These are phyloP conservation scores for Hemicrepidius hirtus DNA, from an alignment of 2,888 invertebrate species.

Conservation along the genomic window DNA sequence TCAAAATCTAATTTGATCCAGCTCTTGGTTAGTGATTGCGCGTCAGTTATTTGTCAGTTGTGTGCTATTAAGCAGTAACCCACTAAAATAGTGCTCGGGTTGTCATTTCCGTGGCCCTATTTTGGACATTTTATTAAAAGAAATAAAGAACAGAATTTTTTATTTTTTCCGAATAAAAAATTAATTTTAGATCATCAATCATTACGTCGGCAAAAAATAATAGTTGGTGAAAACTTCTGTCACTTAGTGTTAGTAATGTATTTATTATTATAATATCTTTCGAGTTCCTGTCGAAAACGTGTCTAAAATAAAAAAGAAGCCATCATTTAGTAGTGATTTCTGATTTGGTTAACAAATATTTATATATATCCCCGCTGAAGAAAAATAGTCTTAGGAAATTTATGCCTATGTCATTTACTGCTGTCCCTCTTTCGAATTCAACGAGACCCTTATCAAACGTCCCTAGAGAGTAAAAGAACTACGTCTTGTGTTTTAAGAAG, in stretches of 20 bases:
- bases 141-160: too few species aligned
- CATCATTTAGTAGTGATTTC: slow-evolving; percentile 15
- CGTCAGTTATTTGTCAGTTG: not conserved
- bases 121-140: too few species aligned
- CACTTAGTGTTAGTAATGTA: too few species aligned
- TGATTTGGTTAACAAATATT: slow-evolving; percentile 22
- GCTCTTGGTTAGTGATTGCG: not conserved
- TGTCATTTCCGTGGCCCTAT: too few species aligned
- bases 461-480: slow-evolving; percentile 5
- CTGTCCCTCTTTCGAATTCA: slow-evolving; percentile 24
- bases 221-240: too few species aligned
- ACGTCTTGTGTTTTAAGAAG: slow-evolving; percentile 20
- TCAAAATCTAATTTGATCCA: slow-evolving; percentile 6
- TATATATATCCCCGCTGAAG: slow-evolving; percentile 7
- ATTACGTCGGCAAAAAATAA: too few species aligned
- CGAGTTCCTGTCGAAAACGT: slow-evolving; percentile 2
- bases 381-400: slow-evolving; percentile 18
- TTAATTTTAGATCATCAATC: too few species aligned
- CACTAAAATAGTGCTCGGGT: too few species aligned
- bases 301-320: slow-evolving; percentile 6
- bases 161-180: too few species aligned
- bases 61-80: too few species aligned
- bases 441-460: slow-evolving; percentile 27
- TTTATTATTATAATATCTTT: too few species aligned
- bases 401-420: slow-evolving; percentile 31